Evolutionary conservation across 92 coral and sea anemone species (phyloP).

Genomic region (Palythoa heliodiscus): DNA sequence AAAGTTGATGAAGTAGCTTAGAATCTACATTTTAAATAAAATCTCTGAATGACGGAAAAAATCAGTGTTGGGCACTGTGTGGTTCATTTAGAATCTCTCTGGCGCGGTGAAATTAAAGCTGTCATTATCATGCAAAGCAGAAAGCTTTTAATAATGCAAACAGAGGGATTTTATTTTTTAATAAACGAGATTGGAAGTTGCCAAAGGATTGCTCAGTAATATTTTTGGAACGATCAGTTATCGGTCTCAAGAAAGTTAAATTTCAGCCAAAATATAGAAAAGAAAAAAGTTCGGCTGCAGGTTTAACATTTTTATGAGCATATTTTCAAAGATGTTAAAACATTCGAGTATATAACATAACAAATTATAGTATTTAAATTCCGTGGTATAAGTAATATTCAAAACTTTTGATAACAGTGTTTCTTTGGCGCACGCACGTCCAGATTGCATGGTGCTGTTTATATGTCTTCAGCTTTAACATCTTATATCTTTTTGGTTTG

Average conservation of each 20-base stretch:
- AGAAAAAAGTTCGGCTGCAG: not conserved
- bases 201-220: not conserved
- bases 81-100: not conserved
- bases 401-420: not conserved
- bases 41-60: not conserved
- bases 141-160: slow-evolving; percentile 24
- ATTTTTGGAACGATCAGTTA: not conserved
- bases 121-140: slow-evolving; percentile 29
- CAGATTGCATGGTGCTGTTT: not conserved
- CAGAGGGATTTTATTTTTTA: not conserved
- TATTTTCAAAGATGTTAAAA: slow-evolving; percentile 12
- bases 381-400: slow-evolving; percentile 8
- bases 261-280: not conserved
- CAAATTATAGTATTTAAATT: slow-evolving; percentile 27
- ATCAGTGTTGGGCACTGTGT: not conserved
- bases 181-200: not conserved
- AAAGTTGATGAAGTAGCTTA: too few relatives aligned
- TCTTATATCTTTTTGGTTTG: not conserved
- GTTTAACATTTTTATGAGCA: not conserved
- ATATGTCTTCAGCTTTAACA: not conserved
- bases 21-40: too few relatives aligned
- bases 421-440: not conserved
- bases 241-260: not conserved
- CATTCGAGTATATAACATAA: slow-evolving; percentile 8
- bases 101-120: slow-evolving; percentile 1